These are phyloP conservation scores for Grapholita molesta DNA, from an alignment of 1,140 invertebrate genomes.

Conservation along the genomic window DNA sequence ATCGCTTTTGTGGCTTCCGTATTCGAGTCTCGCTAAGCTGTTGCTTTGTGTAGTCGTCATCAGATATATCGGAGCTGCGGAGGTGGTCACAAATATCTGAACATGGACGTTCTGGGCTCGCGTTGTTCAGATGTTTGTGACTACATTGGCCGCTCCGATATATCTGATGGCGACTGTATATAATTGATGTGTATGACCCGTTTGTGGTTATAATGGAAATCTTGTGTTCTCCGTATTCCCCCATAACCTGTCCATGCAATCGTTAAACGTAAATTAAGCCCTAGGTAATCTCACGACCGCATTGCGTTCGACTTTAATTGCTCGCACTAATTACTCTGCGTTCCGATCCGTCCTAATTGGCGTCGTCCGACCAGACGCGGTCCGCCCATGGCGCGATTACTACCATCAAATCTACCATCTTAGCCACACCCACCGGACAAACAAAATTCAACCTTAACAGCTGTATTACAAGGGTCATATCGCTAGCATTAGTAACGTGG, in stretches of 20 bases:
- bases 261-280: not conserved
- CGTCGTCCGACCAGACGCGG: constrained; percentile 55
- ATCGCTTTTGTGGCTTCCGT: not conserved
- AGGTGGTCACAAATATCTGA: no score
- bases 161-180: no score
- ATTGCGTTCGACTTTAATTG: constrained; percentile 36
- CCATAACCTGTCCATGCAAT: not conserved
- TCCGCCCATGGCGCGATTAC: constrained; percentile 72
- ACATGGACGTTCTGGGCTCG: no score
- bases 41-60: not conserved
- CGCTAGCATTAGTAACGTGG: constrained; percentile 45
- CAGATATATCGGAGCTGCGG: not conserved
- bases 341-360: constrained; percentile 66
- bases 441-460: constrained; percentile 40
- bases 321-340: constrained; percentile 52
- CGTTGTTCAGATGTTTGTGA: no score
- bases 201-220: no score
- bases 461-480: constrained; percentile 36
- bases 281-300: not conserved
- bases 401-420: constrained; percentile 49
- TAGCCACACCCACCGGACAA: constrained; percentile 30
- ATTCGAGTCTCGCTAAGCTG: not conserved
- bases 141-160: no score
- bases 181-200: no score
- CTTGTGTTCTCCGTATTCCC: not conserved